Percentiles rank a stretch among this genome's conserved stretches.
Conservation (phyloP, 2,113 vertebrate species). For the Limnothrissa miodon region DNA sequence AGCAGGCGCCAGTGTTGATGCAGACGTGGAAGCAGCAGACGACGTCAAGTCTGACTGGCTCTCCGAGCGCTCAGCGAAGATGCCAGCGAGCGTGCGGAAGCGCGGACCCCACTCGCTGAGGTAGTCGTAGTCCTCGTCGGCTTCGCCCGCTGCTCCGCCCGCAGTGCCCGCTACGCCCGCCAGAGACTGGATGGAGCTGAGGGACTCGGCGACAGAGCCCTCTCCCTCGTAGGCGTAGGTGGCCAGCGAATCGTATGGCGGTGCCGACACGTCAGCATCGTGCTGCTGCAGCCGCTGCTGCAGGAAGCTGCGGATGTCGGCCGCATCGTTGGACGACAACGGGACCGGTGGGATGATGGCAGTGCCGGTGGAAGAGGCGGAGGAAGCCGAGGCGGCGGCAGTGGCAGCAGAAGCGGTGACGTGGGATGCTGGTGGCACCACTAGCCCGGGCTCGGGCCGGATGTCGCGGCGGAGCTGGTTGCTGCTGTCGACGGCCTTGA, state of each 20-base stretch:
- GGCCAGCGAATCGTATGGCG: conserved; percentile 94
- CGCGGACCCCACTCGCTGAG: conserved; percentile 93
- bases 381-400: neutral
- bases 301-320: conserved; percentile 93
- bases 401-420: neutral
- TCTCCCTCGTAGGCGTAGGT: conserved; percentile 95
- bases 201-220: conserved; percentile 89
- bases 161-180: neutral
- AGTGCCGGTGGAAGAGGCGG: neutral
- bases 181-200: conserved; percentile 90
- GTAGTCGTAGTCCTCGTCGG: conserved; percentile 90
- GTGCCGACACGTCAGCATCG: conserved; percentile 83
- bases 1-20: conserved; percentile 20
- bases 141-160: conserved; percentile 59
- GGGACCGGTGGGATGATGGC: neutral
- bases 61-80: conserved; percentile 87
- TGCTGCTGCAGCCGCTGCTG: conserved; percentile 85
- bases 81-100: conserved; percentile 92
- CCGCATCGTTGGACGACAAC: conserved; percentile 74
- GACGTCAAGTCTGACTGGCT: conserved; percentile 57
- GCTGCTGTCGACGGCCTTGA: conserved; percentile 84
- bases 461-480: conserved; percentile 89
- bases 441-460: conserved; percentile 81
- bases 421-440: conserved; percentile 61
- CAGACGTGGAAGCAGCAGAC: neutral